These are phyloP conservation scores for Hololepta plana DNA, from an alignment of 2,888 invertebrate species.

Conservation along the genomic window DNA sequence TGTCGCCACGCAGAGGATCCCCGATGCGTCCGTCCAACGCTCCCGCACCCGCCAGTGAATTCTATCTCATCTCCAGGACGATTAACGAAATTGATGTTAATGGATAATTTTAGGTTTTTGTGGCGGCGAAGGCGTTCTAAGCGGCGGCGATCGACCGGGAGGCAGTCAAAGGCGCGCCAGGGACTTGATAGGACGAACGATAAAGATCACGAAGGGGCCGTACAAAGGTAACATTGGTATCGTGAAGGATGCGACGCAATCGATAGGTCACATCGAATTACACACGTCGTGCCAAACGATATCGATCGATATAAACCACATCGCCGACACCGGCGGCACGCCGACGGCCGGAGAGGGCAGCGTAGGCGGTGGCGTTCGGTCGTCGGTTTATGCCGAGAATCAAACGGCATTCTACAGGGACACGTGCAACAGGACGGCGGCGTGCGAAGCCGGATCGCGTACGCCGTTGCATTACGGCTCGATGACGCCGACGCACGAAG, in stretches of 20 bases:
- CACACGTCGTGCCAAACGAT: conserved; percentile 97
- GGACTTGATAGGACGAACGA: conserved; percentile 89
- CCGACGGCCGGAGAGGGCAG: conserved; percentile 48
- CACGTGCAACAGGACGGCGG: conserved; percentile 74
- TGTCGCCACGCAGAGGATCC: conserved; percentile 86
- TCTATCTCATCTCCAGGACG: conserved; percentile 11
- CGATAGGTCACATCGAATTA: conserved; percentile 87
- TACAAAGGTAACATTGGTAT: conserved; percentile 97
- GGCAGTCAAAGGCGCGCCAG: conserved; percentile 64
- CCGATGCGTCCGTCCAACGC: conserved; percentile 73
- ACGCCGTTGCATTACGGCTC: conserved; percentile 85
- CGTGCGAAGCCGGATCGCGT: conserved; percentile 73
- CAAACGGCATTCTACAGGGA: conserved; percentile 76
- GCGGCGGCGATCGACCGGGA: conserved; percentile 37
- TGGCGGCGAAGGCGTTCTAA: conserved; percentile 26
- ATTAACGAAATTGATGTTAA: background rate
- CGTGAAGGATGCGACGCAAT: conserved; percentile 93
- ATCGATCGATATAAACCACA: conserved; percentile 82
- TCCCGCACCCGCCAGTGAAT: conserved; percentile 25
- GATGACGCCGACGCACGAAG: conserved; percentile 90
- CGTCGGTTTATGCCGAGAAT: conserved; percentile 40
- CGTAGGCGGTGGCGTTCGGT: conserved; percentile 50
- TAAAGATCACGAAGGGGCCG: conserved; percentile 94
- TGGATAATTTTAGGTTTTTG: conserved; percentile 1
- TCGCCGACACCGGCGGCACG: conserved; percentile 46